These are phyloP conservation scores for Tiliqua scincoides DNA, from an alignment of 2,113 vertebrate genomes.

Conservation along the genomic window DNA sequence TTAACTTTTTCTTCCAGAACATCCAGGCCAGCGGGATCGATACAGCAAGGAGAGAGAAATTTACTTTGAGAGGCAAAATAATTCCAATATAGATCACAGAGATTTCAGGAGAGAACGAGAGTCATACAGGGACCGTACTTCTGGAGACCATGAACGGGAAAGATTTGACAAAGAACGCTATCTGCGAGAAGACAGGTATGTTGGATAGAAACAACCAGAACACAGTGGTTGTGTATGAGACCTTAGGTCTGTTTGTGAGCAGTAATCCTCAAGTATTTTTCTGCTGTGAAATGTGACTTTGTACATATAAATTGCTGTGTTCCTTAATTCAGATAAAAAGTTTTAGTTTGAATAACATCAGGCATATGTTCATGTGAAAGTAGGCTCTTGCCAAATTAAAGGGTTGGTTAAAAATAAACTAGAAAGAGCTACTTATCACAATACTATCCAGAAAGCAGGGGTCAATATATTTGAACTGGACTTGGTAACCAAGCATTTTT, in stretches of 20 bases:
- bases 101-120: conserved; percentile 92
- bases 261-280: neutral
- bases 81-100: conserved; percentile 85
- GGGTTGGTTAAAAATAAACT: neutral
- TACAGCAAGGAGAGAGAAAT: conserved; percentile 88
- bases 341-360: neutral
- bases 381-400: neutral
- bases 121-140: conserved; percentile 77
- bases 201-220: fast-evolving
- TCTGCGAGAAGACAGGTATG: conserved; percentile 88
- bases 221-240: neutral
- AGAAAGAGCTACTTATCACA: neutral
- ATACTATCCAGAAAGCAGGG: neutral
- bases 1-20: conserved; percentile 75
- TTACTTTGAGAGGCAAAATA: conserved; percentile 88
- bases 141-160: conserved; percentile 89
- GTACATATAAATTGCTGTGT: neutral
- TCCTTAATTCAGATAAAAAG: neutral
- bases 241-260: neutral
- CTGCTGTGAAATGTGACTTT: neutral
- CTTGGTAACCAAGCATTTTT: neutral
- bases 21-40: conserved; percentile 80
- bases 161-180: conserved; percentile 91
- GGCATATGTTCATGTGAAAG: neutral
- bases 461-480: neutral